Percentiles rank a stretch among this genome's conserved stretches.
phyloP scores from a whole-genome alignment of 2,113 vertebrate genomes.

The Oophaga pumilio region DNA sequence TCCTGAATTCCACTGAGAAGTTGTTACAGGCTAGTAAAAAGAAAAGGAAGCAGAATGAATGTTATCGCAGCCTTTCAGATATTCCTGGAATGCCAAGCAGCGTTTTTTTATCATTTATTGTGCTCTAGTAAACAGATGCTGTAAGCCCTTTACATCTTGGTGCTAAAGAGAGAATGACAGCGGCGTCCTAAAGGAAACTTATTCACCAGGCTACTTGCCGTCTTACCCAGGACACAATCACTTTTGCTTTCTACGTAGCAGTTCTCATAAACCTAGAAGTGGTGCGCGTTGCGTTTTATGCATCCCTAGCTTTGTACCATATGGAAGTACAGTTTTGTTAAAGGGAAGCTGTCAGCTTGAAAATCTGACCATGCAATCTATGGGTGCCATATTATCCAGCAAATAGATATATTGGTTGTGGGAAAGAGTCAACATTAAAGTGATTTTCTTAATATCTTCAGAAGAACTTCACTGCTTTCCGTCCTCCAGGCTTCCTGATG shows the following conservation, averaged over 20 bases:
- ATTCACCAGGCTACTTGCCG: neutral
- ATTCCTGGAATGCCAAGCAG: constrained; percentile 50
- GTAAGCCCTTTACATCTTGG: constrained; percentile 37
- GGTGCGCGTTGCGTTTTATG: neutral
- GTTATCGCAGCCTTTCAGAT: constrained; percentile 57
- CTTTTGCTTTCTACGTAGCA: neutral
- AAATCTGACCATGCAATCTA: no score
- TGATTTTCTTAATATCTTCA: no score
- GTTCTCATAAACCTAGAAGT: neutral
- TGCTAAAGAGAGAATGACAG: constrained; percentile 34
- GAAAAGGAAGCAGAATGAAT: constrained; percentile 41
- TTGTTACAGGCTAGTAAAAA: constrained; percentile 46
- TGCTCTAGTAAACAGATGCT: constrained; percentile 51
- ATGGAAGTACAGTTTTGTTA: neutral
- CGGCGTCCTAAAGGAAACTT: constrained; percentile 34
- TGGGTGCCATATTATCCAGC: no score
- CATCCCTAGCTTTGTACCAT: neutral
- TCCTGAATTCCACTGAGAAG: constrained; percentile 48
- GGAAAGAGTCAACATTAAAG: no score
- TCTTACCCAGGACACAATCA: constrained; percentile 11
- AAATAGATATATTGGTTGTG: no score
- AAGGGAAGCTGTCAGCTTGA: neutral
- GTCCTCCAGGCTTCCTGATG: no score
- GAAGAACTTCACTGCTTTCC: no score
- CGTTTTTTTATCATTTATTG: constrained; percentile 33